A percentile compares a stretch with the other conserved stretches of the same genome.
phyloP scores from a whole-genome alignment of 2,797 vertebrate species.

The Coranthus polyacanthus region DNA sequence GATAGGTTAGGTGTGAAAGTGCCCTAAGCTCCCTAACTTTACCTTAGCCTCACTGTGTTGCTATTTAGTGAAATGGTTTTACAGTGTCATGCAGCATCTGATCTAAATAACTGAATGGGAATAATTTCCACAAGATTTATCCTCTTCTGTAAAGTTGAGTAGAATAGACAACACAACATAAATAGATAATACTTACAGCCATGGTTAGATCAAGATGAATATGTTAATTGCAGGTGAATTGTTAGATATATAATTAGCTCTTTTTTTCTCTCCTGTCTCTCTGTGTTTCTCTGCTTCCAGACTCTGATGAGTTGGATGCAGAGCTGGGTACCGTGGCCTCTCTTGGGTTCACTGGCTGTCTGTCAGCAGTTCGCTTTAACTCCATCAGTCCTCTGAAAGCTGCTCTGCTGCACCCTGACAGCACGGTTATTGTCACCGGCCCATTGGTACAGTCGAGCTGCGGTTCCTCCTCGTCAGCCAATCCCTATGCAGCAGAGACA shows the following conservation, averaged over 20 bases:
- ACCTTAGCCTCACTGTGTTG: too few species aligned
- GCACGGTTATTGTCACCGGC: constrained; percentile 86
- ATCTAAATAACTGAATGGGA: background rate
- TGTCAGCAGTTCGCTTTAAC: constrained; percentile 93
- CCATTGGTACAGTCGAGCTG: constrained; percentile 89
- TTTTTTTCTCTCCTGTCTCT: constrained; percentile 1
- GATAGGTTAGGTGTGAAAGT: too few species aligned
- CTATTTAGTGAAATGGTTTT: too few species aligned
- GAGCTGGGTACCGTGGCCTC: constrained; percentile 86
- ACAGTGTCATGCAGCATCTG: too few species aligned
- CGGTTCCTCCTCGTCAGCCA: constrained; percentile 80
- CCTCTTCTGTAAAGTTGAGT: background rate
- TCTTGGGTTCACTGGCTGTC: constrained; percentile 92
- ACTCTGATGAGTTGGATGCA: constrained; percentile 85
- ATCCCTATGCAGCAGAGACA: constrained; percentile 89
- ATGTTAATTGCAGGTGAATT: background rate
- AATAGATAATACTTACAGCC: too few species aligned
- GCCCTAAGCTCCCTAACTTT: too few species aligned
- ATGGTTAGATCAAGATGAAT: constrained; percentile 20
- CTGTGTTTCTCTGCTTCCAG: constrained; percentile 22
- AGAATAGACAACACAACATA: constrained; percentile 16
- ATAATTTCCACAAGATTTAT: background rate
- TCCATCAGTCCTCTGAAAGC: constrained; percentile 92
- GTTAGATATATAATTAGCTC: background rate
- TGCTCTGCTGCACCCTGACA: constrained; percentile 86